phyloP scores from a whole-genome alignment of 2,113 vertebrate genomes.

The Entomyzon cyanotis region DNA sequence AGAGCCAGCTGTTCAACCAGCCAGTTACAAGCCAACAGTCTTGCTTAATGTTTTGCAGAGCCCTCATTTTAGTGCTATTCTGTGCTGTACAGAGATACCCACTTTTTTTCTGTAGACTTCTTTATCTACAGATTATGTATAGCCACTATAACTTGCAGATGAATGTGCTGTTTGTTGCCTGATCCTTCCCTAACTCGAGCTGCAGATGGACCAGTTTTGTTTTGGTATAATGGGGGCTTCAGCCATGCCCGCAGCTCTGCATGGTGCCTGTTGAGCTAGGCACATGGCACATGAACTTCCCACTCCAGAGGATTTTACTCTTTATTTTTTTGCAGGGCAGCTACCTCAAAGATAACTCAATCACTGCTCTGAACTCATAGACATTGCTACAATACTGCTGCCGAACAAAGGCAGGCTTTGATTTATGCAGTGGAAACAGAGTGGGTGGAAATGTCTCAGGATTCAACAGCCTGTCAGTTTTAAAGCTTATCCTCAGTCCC shows the following conservation, averaged over 20 bases:
- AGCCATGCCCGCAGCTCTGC: background rate
- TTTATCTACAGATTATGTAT: background rate
- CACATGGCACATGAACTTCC: background rate
- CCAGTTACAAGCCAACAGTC: background rate
- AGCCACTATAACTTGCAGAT: background rate
- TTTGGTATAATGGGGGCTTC: rapidly evolving
- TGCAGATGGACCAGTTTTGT: background rate
- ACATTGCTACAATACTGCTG: background rate
- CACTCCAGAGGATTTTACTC: background rate
- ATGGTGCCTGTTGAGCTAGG: background rate
- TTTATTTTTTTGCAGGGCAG: background rate
- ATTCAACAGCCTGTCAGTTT: conserved; percentile 47
- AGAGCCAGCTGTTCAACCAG: background rate
- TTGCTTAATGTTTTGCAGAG: background rate
- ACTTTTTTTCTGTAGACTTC: background rate
- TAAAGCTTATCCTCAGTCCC: background rate
- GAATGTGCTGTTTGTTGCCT: background rate
- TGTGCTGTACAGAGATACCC: background rate
- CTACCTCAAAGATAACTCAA: background rate
- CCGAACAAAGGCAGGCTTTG: conserved; percentile 38
- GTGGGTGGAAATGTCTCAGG: conserved; percentile 54
- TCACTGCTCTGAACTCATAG: background rate
- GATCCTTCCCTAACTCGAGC: rapidly evolving
- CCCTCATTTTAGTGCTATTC: background rate
- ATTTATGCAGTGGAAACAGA: conserved; percentile 59